These are phyloP conservation scores for Harpalus rubripes DNA, from an alignment of 2,888 invertebrate species.

Conservation along the genomic window DNA sequence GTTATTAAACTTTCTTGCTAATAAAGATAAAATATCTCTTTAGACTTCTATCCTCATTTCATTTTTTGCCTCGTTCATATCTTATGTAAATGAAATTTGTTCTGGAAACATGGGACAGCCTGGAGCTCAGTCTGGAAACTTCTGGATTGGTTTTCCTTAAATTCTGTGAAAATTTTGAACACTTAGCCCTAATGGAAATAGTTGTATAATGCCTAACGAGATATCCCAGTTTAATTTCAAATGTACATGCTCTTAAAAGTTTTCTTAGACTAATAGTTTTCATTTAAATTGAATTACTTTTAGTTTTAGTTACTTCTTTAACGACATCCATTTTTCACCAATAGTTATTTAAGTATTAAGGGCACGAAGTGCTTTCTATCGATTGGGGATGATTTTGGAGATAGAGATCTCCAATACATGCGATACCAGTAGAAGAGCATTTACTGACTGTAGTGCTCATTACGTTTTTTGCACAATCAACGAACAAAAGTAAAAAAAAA, in stretches of 20 bases:
- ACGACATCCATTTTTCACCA: neutral
- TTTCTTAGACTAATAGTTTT: conserved; percentile 15
- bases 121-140: neutral
- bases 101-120: neutral
- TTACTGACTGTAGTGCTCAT: too few species aligned
- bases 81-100: conserved; percentile 32
- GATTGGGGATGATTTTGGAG: too few species aligned
- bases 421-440: too few species aligned
- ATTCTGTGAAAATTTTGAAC: conserved; percentile 19
- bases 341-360: too few species aligned
- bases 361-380: too few species aligned
- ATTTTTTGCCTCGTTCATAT: conserved; percentile 2
- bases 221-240: conserved; percentile 7
- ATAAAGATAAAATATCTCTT: neutral
- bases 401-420: too few species aligned
- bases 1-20: neutral
- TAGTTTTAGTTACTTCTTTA: neutral
- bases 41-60: neutral
- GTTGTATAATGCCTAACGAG: conserved; percentile 17
- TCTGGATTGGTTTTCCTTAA: conserved; percentile 25
- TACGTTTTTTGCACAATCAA: too few species aligned
- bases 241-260: conserved; percentile 20
- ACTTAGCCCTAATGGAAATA: conserved; percentile 20
- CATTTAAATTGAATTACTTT: neutral
- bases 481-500: too few species aligned